phyloP scores from a whole-genome alignment of 2,888 invertebrate species.

The Brachyopa scutellaris region DNA sequence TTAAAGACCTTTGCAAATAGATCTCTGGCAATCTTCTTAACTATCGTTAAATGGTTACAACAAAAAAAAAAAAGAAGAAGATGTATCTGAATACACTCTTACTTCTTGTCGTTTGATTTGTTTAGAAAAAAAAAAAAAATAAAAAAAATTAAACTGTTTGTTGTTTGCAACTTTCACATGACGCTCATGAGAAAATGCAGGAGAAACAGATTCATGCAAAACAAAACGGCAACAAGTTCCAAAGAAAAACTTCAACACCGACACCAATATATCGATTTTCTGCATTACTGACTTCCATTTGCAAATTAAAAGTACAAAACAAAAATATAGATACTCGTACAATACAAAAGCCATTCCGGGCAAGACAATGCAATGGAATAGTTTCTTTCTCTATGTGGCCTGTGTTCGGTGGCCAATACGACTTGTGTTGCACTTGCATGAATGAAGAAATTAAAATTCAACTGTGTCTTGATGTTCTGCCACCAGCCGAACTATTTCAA shows the following conservation, averaged over 20 bases:
- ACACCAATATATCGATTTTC: constrained; percentile 20
- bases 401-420: too few relatives aligned
- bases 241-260: background rate
- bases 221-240: constrained; percentile 17
- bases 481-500: too few relatives aligned
- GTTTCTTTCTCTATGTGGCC: background rate
- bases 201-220: constrained; percentile 17
- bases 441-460: background rate
- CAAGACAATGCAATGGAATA: constrained; percentile 23
- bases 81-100: background rate
- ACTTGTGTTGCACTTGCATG: constrained; percentile 2
- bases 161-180: constrained; percentile 33
- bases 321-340: too few relatives aligned
- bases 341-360: constrained; percentile 4
- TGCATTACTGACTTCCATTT: constrained; percentile 29
- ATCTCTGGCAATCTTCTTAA: constrained; percentile 3
- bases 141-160: background rate
- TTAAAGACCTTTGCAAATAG: background rate
- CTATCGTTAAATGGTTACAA: too few relatives aligned
- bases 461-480: too few relatives aligned
- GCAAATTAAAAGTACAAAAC: constrained; percentile 10
- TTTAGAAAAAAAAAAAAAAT: background rate
- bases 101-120: constrained; percentile 15
- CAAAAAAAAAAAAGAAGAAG: too few relatives aligned
- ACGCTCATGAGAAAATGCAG: constrained; percentile 6